phyloP scores from a whole-genome alignment of 2,888 invertebrate species.

The Netelia fuscicornis region DNA sequence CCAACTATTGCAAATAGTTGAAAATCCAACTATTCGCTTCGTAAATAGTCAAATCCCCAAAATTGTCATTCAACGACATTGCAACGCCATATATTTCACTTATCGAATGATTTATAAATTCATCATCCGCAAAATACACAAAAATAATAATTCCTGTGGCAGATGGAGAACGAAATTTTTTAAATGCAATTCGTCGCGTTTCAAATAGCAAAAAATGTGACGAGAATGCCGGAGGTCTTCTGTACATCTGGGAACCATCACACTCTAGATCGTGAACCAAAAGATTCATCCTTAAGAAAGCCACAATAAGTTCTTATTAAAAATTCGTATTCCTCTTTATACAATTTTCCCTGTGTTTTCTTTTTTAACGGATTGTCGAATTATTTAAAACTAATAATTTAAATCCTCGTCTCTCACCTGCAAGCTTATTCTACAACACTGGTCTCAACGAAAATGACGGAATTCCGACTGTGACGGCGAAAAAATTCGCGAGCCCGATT shows the following conservation, averaged over 20 bases:
- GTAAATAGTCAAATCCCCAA: not conserved
- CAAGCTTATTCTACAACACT: not conserved
- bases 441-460: slow-evolving; percentile 1
- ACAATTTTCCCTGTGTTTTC: not conserved
- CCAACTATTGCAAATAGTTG: too few species aligned
- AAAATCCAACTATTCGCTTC: too few species aligned
- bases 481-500: slow-evolving; percentile 9
- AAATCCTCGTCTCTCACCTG: slow-evolving; percentile 14
- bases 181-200: not conserved
- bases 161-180: not conserved
- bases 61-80: not conserved
- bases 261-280: not conserved
- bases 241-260: not conserved
- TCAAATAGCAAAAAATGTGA: not conserved
- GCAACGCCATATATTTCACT: not conserved
- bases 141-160: not conserved
- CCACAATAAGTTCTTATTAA: not conserved
- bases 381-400: not conserved
- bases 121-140: not conserved
- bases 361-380: not conserved
- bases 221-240: not conserved
- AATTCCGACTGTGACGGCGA: not conserved
- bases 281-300: not conserved
- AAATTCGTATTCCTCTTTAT: not conserved
- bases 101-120: not conserved